Percentiles rank a stretch among this genome's conserved stretches.
Conservation (phyloP, 2,888 invertebrate species). For the Neoitamus cyanurus region DNA sequence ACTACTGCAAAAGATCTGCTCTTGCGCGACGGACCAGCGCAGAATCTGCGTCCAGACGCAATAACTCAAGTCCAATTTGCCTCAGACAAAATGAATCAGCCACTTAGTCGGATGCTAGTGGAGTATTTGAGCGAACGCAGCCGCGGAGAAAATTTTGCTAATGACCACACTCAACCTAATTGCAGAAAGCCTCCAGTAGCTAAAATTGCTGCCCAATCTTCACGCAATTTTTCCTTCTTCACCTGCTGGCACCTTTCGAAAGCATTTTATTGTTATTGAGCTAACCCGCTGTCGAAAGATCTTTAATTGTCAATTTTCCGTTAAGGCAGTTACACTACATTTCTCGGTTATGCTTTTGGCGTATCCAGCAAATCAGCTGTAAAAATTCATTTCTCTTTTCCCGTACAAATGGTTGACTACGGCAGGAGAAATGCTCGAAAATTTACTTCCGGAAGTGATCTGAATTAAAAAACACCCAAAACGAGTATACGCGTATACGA, state of each 20-base stretch:
- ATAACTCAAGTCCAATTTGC: slow-evolving; percentile 24
- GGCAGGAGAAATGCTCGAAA: too few relatives aligned
- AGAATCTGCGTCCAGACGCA: not conserved
- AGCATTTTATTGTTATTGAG: too few relatives aligned
- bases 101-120: not conserved
- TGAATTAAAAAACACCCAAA: too few relatives aligned
- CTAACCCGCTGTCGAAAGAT: too few relatives aligned
- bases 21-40: not conserved
- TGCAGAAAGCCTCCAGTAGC: not conserved
- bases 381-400: too few relatives aligned
- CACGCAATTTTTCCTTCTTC: not conserved
- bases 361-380: too few relatives aligned
- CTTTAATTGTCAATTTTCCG: too few relatives aligned
- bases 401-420: too few relatives aligned
- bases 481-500: too few relatives aligned
- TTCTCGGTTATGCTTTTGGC: too few relatives aligned
- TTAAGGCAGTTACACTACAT: too few relatives aligned
- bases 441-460: too few relatives aligned
- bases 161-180: not conserved
- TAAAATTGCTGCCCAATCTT: not conserved
- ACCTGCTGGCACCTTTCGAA: not conserved
- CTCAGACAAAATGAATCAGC: slow-evolving; percentile 8
- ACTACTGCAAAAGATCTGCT: not conserved
- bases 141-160: not conserved
- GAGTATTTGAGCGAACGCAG: not conserved